phyloP scores from a whole-genome alignment of 2,888 invertebrate species.

The Ditylenchus weischeri region DNA sequence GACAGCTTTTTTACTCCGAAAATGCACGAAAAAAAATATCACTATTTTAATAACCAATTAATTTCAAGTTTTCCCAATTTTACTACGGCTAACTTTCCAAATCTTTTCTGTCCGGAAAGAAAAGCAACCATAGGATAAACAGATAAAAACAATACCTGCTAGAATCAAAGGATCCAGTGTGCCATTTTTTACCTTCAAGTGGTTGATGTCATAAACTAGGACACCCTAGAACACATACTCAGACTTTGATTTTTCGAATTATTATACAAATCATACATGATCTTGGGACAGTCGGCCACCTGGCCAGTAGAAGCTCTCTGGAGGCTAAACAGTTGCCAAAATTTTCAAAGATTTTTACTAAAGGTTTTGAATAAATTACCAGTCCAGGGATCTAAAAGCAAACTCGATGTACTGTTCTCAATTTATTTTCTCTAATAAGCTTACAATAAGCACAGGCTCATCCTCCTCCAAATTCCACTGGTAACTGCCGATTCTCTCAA shows the following conservation, averaged over 20 bases:
- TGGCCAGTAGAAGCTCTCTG: slow-evolving; percentile 54
- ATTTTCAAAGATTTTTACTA: neutral
- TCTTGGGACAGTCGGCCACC: slow-evolving; percentile 56
- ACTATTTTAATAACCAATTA: too few relatives aligned
- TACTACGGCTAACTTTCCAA: too few relatives aligned
- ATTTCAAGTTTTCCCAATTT: neutral
- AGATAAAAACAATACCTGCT: neutral
- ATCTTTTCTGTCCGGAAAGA: too few relatives aligned
- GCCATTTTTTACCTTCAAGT: slow-evolving; percentile 33
- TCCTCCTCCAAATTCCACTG: slow-evolving; percentile 58
- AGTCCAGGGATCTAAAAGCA: neutral
- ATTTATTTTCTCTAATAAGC: slow-evolving; percentile 3
- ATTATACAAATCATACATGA: slow-evolving; percentile 39
- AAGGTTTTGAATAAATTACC: slow-evolving; percentile 16
- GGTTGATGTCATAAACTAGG: slow-evolving; percentile 17
- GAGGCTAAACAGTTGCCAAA: slow-evolving; percentile 53
- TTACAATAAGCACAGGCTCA: slow-evolving; percentile 52
- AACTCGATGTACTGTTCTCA: neutral
- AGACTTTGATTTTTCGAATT: neutral
- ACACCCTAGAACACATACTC: too few relatives aligned
- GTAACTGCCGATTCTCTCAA: slow-evolving; percentile 56
- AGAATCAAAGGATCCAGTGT: neutral
- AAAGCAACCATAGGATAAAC: too few relatives aligned
- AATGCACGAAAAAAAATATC: too few relatives aligned
- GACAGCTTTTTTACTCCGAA: too few relatives aligned